phyloP scores from a whole-genome alignment of 2,888 invertebrate genomes.

The Cantharis rufa region DNA sequence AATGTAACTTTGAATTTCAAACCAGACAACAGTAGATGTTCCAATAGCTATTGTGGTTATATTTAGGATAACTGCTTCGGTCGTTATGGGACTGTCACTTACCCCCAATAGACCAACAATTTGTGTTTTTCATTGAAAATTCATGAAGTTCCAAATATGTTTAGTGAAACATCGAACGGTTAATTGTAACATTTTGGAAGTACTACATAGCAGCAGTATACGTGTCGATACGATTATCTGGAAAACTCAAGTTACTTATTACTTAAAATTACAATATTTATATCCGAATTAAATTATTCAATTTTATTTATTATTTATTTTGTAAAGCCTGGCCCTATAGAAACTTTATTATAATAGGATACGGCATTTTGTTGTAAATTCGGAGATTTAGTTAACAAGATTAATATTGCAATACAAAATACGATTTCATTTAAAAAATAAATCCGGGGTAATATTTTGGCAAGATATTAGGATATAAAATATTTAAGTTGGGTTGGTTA shows the following conservation, averaged over 20 bases:
- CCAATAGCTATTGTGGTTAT: not conserved
- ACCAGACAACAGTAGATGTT: not conserved
- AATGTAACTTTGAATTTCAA: not conserved
- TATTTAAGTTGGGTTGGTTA: constrained; percentile 17
- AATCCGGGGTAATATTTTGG: not conserved
- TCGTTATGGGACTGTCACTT: not conserved
- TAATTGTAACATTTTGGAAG: not conserved
- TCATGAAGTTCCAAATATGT: not conserved
- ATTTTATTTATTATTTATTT: no score
- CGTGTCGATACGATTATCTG: not conserved
- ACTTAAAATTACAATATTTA: not conserved
- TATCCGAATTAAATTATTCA: no score
- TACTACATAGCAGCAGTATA: no score
- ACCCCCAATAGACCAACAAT: not conserved
- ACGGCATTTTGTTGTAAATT: not conserved
- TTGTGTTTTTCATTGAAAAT: not conserved
- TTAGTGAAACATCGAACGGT: not conserved
- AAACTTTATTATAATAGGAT: not conserved
- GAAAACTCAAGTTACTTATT: no score
- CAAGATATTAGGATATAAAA: constrained; percentile 1
- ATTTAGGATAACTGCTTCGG: not conserved
- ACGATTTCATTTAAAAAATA: not conserved
- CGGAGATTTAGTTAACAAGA: not conserved
- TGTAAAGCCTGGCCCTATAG: no score
- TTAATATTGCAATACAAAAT: not conserved